Conservation (phyloP, 2,797 vertebrate genomes). For the Protonibea diacanthus region DNA sequence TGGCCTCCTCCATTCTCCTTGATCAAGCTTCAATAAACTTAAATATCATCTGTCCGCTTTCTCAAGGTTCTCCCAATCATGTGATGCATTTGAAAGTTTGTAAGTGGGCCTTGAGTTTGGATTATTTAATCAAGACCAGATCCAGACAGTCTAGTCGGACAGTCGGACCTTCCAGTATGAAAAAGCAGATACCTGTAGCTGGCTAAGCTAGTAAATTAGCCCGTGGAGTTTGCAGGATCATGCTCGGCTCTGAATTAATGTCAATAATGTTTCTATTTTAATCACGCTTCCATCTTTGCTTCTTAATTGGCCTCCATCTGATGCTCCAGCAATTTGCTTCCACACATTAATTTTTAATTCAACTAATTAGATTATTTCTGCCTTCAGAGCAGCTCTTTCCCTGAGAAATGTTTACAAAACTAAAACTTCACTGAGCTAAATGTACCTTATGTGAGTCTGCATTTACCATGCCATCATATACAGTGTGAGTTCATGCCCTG, state of each 20-base stretch:
- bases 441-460: not conserved
- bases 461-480: not conserved
- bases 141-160: not conserved
- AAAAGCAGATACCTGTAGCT: not conserved
- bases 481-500: no score
- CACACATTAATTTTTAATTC: slow-evolving; percentile 11
- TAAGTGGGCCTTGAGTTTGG: not conserved
- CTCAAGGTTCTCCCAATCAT: no score
- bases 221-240: not conserved
- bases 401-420: slow-evolving; percentile 2
- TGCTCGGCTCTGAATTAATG: not conserved
- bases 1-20: no score
- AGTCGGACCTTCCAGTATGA: not conserved
- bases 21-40: no score
- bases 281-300: not conserved
- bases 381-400: slow-evolving; percentile 12
- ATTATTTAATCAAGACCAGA: not conserved
- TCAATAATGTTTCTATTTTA: not conserved
- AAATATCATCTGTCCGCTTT: no score
- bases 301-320: not conserved
- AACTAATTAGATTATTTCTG: slow-evolving; percentile 24
- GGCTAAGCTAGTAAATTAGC: not conserved
- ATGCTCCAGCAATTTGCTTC: not conserved
- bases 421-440: not conserved
- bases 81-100: not conserved